Percentiles rank a stretch among this genome's conserved stretches.
Evolutionary conservation across 1,140 invertebrate genomes (phyloP).

Genomic region (Euwallacea fornicatus): DNA sequence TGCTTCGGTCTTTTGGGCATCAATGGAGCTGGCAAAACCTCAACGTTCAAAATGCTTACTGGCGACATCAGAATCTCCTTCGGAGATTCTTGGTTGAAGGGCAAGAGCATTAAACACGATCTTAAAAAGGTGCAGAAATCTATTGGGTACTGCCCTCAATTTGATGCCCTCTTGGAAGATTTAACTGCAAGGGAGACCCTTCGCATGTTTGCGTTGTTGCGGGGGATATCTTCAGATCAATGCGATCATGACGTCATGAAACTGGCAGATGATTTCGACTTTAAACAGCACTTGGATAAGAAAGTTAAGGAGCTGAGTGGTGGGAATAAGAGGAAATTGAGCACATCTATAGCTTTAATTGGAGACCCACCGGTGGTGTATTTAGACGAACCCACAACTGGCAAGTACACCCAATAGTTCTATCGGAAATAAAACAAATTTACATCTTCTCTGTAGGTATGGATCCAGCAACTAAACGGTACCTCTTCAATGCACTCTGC

Average conservation of each 20-base stretch:
- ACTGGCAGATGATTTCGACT: conserved; percentile 56
- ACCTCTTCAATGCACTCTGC: conserved; percentile 74
- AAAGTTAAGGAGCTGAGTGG: conserved; percentile 73
- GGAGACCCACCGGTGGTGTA: conserved; percentile 89
- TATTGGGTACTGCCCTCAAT: conserved; percentile 83
- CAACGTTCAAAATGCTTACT: conserved; percentile 88
- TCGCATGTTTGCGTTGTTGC: conserved; percentile 70
- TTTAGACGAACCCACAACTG: conserved; percentile 81
- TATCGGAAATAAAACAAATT: conserved; percentile 5
- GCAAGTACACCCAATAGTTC: conserved; percentile 46
- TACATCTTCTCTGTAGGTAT: conserved; percentile 61
- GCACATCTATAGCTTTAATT: conserved; percentile 87
- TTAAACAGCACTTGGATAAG: conserved; percentile 59
- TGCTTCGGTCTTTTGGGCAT: conserved; percentile 90
- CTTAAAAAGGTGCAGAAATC: conserved; percentile 61
- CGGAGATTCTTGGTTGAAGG: conserved; percentile 49
- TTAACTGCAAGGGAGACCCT: conserved; percentile 81
- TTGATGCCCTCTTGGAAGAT: conserved; percentile 79
- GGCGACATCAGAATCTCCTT: conserved; percentile 68
- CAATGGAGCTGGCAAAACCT: conserved; percentile 79
- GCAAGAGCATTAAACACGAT: conserved; percentile 58
- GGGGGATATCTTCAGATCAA: conserved; percentile 65
- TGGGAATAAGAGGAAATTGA: conserved; percentile 94
- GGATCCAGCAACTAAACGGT: conserved; percentile 80
- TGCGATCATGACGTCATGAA: conserved; percentile 50